Percentiles rank a stretch among this genome's conserved stretches.
Evolutionary conservation across 2,797 vertebrate genomes (phyloP).

Genomic region (Odontamblyopus rebecca): DNA sequence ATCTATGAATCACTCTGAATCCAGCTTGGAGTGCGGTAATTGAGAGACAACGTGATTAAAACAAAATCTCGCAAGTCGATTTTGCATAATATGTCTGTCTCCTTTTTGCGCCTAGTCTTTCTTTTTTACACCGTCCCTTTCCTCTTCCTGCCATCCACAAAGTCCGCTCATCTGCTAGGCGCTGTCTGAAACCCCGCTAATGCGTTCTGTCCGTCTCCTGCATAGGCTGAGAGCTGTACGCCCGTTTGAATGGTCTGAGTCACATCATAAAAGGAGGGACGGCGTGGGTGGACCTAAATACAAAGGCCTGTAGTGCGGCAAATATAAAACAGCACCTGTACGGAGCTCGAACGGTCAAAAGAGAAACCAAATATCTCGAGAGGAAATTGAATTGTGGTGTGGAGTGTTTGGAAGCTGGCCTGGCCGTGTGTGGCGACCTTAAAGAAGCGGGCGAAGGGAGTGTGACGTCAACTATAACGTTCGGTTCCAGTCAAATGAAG

Average conservation of each 20-base stretch:
- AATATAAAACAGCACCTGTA: constrained; percentile 15
- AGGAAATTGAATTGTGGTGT: constrained; percentile 28
- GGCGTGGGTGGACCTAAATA: constrained; percentile 6
- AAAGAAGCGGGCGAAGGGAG: too few relatives aligned
- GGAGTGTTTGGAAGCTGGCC: constrained; percentile 7
- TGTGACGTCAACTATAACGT: too few relatives aligned
- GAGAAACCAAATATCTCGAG: constrained; percentile 8
- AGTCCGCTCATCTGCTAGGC: not conserved
- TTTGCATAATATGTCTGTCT: too few relatives aligned
- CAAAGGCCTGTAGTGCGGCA: not conserved
- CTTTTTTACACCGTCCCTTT: not conserved
- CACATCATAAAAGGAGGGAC: not conserved
- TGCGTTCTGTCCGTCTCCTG: not conserved
- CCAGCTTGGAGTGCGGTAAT: too few relatives aligned
- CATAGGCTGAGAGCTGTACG: not conserved
- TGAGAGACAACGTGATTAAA: too few relatives aligned
- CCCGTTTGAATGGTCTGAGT: constrained; percentile 1
- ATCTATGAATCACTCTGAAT: too few relatives aligned
- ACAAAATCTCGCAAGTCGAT: too few relatives aligned
- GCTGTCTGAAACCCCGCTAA: not conserved
- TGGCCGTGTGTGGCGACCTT: constrained; percentile 2
- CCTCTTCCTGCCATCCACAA: not conserved
- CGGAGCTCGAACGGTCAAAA: constrained; percentile 10
- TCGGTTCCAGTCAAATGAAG: too few relatives aligned
- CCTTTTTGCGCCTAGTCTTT: too few relatives aligned